A percentile compares a stretch with the other conserved stretches of the same genome.
Evolutionary conservation across 2,888 invertebrate species (phyloP).

Genomic region (Pheosia gnoma): DNA sequence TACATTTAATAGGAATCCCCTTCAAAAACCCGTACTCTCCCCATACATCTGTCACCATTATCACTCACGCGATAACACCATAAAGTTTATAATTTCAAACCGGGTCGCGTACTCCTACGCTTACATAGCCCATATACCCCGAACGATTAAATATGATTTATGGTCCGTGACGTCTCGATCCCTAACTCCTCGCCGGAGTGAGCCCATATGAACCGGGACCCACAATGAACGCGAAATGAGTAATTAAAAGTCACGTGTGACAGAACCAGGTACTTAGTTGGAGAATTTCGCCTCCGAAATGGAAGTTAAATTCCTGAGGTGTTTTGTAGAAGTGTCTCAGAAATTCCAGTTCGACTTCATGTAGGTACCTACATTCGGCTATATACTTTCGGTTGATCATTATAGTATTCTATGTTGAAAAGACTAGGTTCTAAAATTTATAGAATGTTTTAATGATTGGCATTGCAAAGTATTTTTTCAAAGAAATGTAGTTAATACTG

Average conservation of each 20-base stretch:
- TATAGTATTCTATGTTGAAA: no score
- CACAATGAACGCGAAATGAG: constrained; percentile 76
- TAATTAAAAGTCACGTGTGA: constrained; percentile 75
- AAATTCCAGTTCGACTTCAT: no score
- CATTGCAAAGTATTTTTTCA: no score
- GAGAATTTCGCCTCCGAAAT: constrained; percentile 46
- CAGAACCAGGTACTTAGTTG: constrained; percentile 47
- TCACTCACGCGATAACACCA: constrained; percentile 26
- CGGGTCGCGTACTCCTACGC: constrained; percentile 38
- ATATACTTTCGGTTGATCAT: no score
- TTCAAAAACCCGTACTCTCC: neutral
- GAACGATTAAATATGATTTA: constrained; percentile 74
- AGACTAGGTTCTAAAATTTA: no score
- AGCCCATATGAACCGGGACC: constrained; percentile 60
- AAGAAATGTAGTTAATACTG: no score
- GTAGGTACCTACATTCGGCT: no score
- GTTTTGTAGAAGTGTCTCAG: no score
- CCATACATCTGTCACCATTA: constrained; percentile 2
- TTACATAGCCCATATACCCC: constrained; percentile 57
- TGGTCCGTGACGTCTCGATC: constrained; percentile 64
- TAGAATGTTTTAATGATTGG: no score
- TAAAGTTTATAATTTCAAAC: constrained; percentile 32
- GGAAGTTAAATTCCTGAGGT: constrained; percentile 13
- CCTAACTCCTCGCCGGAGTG: constrained; percentile 42
- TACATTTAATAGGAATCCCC: no score